Evolutionary conservation across 2,113 vertebrate genomes (phyloP).

Genomic region (Ceyx melanurus): DNA sequence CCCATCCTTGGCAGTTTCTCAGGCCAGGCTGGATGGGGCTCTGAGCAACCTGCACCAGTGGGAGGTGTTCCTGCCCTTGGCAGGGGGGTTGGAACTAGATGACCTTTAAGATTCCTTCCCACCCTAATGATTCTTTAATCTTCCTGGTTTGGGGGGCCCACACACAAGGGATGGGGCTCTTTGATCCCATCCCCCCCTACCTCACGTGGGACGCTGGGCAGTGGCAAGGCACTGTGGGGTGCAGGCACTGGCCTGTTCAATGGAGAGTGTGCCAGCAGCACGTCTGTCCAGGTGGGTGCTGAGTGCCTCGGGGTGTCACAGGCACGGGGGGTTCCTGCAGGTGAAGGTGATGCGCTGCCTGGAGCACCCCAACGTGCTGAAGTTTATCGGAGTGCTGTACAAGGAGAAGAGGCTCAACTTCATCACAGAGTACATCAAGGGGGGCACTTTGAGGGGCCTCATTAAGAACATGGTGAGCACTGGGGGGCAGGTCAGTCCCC

Average conservation of each 20-base stretch:
- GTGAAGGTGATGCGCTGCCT: conserved; percentile 98
- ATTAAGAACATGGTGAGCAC: conserved; percentile 92
- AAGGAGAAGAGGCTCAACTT: conserved; percentile 98
- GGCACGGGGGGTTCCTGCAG: conserved; percentile 51
- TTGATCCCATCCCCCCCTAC: fast-evolving
- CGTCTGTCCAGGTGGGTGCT: not conserved
- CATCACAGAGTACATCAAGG: conserved; percentile 97
- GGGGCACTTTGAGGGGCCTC: conserved; percentile 90
- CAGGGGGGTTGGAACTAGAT: too few relatives aligned
- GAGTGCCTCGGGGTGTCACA: fast-evolving
- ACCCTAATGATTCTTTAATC: not conserved
- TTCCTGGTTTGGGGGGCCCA: not conserved
- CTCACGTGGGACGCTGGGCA: not conserved
- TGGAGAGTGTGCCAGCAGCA: fast-evolving
- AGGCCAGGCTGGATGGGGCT: too few relatives aligned
- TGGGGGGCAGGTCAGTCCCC: fast-evolving
- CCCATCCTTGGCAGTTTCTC: too few relatives aligned
- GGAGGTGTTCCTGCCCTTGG: too few relatives aligned
- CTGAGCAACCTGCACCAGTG: too few relatives aligned
- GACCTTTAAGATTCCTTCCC: too few relatives aligned
- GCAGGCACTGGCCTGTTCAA: not conserved
- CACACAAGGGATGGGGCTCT: fast-evolving
- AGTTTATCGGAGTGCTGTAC: conserved; percentile 96
- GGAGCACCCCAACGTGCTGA: conserved; percentile 95
- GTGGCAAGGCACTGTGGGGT: fast-evolving